Conservation (phyloP, 2,797 vertebrate species). For the Remorina albescens region DNA sequence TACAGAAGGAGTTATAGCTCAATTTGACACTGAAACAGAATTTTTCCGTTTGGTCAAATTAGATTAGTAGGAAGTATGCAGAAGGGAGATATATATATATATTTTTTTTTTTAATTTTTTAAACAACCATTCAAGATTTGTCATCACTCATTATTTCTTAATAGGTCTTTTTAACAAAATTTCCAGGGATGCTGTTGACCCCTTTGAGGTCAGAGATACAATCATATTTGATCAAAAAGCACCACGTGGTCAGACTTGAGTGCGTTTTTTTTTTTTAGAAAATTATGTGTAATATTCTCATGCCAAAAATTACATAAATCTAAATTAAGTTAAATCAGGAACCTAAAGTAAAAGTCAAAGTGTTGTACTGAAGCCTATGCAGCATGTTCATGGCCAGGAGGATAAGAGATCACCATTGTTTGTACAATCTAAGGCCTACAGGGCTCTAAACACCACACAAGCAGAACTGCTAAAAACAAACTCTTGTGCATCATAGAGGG, state of each 20-base stretch:
- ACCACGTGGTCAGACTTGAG: slow-evolving; percentile 22
- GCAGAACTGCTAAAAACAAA: slow-evolving; percentile 34
- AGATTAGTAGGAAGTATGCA: slow-evolving; percentile 17
- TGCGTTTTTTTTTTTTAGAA: background rate
- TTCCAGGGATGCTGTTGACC: slow-evolving; percentile 6
- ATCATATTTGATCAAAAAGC: slow-evolving; percentile 45
- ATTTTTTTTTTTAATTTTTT: no score
- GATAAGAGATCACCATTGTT: slow-evolving; percentile 37
- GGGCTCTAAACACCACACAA: slow-evolving; percentile 55
- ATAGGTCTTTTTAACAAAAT: slow-evolving; percentile 5
- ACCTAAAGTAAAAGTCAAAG: slow-evolving; percentile 32
- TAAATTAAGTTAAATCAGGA: slow-evolving; percentile 30
- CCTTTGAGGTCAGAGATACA: slow-evolving; percentile 37
- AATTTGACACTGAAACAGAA: slow-evolving; percentile 34
- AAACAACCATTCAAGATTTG: slow-evolving; percentile 19
- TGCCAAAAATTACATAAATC: slow-evolving; percentile 36
- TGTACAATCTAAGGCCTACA: slow-evolving; percentile 59
- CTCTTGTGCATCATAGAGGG: slow-evolving; percentile 45
- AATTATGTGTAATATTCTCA: slow-evolving; percentile 13
- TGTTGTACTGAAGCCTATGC: slow-evolving; percentile 42
- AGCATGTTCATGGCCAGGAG: slow-evolving; percentile 52
- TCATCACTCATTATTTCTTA: slow-evolving; percentile 8
- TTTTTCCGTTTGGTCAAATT: slow-evolving; percentile 15
- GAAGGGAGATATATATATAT: no score
- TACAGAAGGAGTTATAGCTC: slow-evolving; percentile 37